Evolutionary conservation across 2,888 invertebrate genomes (phyloP), one percentile per base, ranked within the genome.

Genomic region (Aethes cnicana): DNA sequence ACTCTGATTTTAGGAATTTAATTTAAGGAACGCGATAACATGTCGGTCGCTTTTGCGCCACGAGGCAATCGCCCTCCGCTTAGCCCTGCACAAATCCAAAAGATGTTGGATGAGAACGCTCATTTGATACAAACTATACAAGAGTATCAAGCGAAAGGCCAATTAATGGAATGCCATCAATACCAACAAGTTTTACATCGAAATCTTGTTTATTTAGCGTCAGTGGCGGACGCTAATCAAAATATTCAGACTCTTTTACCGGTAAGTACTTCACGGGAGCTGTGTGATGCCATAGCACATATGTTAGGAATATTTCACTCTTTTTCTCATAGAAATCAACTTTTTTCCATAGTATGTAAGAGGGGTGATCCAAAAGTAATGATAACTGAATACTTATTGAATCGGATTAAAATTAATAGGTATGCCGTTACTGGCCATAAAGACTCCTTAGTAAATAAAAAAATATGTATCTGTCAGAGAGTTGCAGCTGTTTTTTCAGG

Each of bases 71-170:
- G 93, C 56, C 92, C 94, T 54, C 94, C 96, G 42, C 93, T 95
- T 30, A 96, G 92, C 77, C 94, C 95, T 54, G 94, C 94, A 39
- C 96, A 96, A 84, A 95, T 97, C 68, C 97, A 97, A 81, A 97
- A 98, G 92, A 95, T 99, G 93, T 91, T 99, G 55, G 98, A 99
- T 89, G 99, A 99, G 86, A 99, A 99, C 82, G 96, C 96, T 66
- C 97, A 98, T 77, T 91, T 99, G 33, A 98, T 99, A 69, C 97
- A 98, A 90, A 97, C 97, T 5, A 98, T 99, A 73, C 96, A 97
- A 81, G 98, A 99, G 66, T 98, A 95, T 85, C 98, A 99, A 87
- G 95, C 94, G 61, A 97, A 97, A 90, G 98, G 98, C 54, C 98
- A 98, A 81, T 91, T 95, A 12, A 94, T 96, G 83, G 98, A 98